Percentiles rank a stretch among this genome's conserved stretches.
phyloP scores from a whole-genome alignment of 2,797 vertebrate genomes.

The Lacerta agilis region DNA sequence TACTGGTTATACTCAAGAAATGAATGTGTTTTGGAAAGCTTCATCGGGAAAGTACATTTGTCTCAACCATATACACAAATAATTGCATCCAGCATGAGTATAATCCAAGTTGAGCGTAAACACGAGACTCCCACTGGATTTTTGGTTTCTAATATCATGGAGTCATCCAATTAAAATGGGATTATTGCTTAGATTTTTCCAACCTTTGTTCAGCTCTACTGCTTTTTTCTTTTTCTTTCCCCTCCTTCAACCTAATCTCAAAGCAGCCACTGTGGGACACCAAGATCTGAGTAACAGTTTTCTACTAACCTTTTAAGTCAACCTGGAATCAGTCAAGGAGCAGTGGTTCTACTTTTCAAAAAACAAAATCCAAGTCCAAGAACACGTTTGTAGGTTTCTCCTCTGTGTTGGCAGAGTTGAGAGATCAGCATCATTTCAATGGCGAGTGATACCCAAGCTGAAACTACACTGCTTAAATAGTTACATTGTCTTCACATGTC shows the following conservation, averaged over 20 bases:
- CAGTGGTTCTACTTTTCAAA: slow-evolving; percentile 27
- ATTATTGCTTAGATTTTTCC: slow-evolving; percentile 56
- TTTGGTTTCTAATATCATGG: slow-evolving; percentile 58
- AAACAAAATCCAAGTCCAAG: neutral
- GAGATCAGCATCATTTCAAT: neutral
- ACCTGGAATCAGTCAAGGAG: slow-evolving; percentile 15
- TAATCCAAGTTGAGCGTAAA: slow-evolving; percentile 19
- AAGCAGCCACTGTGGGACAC: slow-evolving; percentile 20
- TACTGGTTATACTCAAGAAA: slow-evolving; percentile 46
- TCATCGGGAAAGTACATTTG: slow-evolving; percentile 42
- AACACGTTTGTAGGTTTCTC: neutral
- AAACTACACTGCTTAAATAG: neutral
- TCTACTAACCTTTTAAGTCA: slow-evolving; percentile 54
- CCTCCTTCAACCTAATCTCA: slow-evolving; percentile 2
- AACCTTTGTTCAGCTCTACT: slow-evolving; percentile 41
- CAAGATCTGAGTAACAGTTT: slow-evolving; percentile 27
- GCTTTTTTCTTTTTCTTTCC: slow-evolving; percentile 40
- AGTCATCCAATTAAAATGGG: slow-evolving; percentile 55
- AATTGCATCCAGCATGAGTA: slow-evolving; percentile 9
- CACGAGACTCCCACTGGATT: slow-evolving; percentile 31
- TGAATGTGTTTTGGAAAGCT: slow-evolving; percentile 38
- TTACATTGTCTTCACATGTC: neutral
- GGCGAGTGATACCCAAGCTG: neutral
- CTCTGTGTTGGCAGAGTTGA: neutral
- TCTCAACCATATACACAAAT: slow-evolving; percentile 42